Base-by-base conservation (phyloP, 2,888 invertebrate species). In the Masnerella sp. region DNA sequence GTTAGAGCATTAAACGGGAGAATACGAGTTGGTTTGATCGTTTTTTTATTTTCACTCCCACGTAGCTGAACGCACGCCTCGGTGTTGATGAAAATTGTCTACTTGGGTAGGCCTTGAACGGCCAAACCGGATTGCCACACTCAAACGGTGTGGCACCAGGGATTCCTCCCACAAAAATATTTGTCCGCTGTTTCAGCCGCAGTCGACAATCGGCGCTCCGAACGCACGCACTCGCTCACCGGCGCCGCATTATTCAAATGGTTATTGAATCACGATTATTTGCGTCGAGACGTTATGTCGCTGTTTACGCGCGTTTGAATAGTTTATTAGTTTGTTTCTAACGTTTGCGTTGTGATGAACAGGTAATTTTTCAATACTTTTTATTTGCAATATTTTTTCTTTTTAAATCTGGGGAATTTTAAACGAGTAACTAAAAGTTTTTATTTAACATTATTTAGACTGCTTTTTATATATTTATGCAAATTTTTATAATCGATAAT, bases 101-200 rank as follows among this genome's bases (percentile, higher is more conserved):
- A 70, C 70, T 70, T 61, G 43, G 32, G 49, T 51, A 74, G 69
- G 73, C 75, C 75, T 64, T 73, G 75, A 76, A 70, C 70, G 75
- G 65, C 64, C 54, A 74, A 76, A 76, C 75, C 75, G 73, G 73
- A 76, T 76, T 70, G 70, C 64, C 61, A 69, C 69, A 73, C 49
- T 72, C 72, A 59, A 54, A 69, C 61, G 34, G 71, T 75, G 70
- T 62, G 70, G 69, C 61, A 56, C 65, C 54, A 61, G 54, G 43
- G 64, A 64, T 64, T 74, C 65, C 67, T 61, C 70, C 68, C 42
- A 69, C 59, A 69, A 61, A 52, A 69, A 69, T 69, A 69, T 69
- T 61, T 69, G 51, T 47, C 43, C 32, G 49, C 14, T 47, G 54
- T 61, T 54, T 54, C 52, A 54, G 40, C 17, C 38, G 49, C 59